Percentiles rank a stretch among this genome's conserved stretches.
These are phyloP conservation scores for Calliphora vicina DNA, from an alignment of 1,140 invertebrate genomes.

Conservation along the genomic window DNA sequence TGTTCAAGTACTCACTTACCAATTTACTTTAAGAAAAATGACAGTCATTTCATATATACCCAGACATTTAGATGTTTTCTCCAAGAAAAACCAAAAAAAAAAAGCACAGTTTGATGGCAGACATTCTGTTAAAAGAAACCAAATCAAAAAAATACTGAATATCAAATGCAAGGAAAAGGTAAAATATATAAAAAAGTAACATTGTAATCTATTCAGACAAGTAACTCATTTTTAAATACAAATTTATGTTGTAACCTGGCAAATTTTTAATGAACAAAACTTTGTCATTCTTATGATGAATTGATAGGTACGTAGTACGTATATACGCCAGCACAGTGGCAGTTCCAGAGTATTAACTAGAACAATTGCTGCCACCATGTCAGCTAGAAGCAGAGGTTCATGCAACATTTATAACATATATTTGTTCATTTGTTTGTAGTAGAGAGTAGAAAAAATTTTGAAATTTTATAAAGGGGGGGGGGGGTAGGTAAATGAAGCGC, in stretches of 20 bases:
- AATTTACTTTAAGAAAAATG: conserved; percentile 39
- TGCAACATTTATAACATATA: neutral
- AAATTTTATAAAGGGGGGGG: neutral
- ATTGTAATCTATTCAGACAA: conserved; percentile 34
- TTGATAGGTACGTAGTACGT: neutral
- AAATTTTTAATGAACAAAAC: conserved; percentile 39
- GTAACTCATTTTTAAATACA: conserved; percentile 40
- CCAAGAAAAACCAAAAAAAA: neutral
- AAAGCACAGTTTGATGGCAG: neutral
- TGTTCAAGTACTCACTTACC: neutral
- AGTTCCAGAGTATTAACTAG: neutral
- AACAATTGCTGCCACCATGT: too few species aligned
- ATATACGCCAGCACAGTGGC: neutral
- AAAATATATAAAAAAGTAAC: neutral
- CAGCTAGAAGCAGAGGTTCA: neutral
- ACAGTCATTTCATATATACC: conserved; percentile 11
- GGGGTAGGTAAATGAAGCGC: conserved; percentile 21
- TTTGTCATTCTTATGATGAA: conserved; percentile 37
- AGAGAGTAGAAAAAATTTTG: too few species aligned
- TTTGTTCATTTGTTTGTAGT: neutral
- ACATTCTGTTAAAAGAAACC: neutral
- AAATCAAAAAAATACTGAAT: neutral
- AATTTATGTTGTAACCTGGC: conserved; percentile 36
- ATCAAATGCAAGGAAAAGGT: neutral
- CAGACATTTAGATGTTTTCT: conserved; percentile 24